phyloP scores from a whole-genome alignment of 2,797 vertebrate genomes.

The Euthynnus affinis region DNA sequence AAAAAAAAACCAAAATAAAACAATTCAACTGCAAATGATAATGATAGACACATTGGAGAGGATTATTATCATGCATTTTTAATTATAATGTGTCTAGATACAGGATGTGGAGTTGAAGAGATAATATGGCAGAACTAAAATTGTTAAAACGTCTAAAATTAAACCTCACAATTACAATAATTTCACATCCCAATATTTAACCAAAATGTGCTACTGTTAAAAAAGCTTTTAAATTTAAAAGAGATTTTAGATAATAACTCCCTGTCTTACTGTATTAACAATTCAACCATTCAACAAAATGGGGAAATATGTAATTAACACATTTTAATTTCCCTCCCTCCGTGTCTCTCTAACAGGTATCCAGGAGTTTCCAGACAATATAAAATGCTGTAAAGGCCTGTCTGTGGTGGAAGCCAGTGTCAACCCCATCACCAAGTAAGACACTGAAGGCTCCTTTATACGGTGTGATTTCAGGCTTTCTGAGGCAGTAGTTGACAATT shows the following conservation, averaged over 20 bases:
- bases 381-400: conserved; percentile 99
- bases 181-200: conserved; percentile 1
- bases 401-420: conserved; percentile 99
- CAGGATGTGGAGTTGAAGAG: background rate
- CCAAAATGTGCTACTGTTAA: background rate
- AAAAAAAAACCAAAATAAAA: background rate
- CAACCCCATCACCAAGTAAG: conserved; percentile 99
- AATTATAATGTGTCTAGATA: background rate
- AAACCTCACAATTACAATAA: background rate
- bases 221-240: background rate
- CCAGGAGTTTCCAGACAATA: conserved; percentile 99
- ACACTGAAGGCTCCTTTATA: background rate
- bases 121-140: background rate
- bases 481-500: background rate
- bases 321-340: conserved; percentile 14
- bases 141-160: background rate
- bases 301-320: background rate
- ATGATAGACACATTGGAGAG: background rate
- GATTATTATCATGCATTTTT: background rate
- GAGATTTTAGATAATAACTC: background rate
- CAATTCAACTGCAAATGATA: background rate
- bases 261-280: background rate
- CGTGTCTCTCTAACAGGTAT: conserved; percentile 87
- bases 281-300: background rate
- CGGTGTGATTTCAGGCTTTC: background rate